Evolutionary conservation across 2,888 invertebrate species (phyloP).

Genomic region (Caenorhabditis sp.): DNA sequence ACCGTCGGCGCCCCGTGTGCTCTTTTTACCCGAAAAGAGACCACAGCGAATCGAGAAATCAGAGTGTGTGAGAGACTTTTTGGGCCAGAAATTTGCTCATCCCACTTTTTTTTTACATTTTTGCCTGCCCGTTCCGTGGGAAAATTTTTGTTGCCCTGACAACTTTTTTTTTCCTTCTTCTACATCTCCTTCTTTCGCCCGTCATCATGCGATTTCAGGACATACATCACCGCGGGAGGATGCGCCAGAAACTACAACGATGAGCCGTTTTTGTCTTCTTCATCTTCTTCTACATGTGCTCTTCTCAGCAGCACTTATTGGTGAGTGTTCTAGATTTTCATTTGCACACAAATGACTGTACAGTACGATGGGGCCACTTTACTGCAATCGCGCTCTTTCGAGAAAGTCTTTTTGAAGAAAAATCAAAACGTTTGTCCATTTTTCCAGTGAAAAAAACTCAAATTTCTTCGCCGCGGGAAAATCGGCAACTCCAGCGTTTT

Average conservation of each 20-base stretch:
- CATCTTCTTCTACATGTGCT: not conserved
- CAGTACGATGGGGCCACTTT: no score
- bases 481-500: no score
- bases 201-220: not conserved
- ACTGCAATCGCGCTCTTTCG: no score
- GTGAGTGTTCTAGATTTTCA: slow-evolving; percentile 21
- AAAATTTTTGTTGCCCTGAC: slow-evolving; percentile 25
- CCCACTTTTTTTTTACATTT: not conserved
- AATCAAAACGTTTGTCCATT: no score
- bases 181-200: slow-evolving; percentile 1
- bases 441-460: no score
- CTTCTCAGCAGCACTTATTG: slow-evolving; percentile 2
- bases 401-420: no score
- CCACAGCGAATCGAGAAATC: no score
- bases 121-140: slow-evolving; percentile 11
- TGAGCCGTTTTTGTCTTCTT: slow-evolving; percentile 1
- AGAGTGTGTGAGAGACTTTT: not conserved
- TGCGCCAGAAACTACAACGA: slow-evolving; percentile 38
- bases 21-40: no score
- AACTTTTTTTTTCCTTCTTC: slow-evolving; percentile 11
- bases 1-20: slow-evolving; percentile 4
- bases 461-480: no score
- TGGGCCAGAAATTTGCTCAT: not conserved
- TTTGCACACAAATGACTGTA: no score
- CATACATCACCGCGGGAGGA: no score